Evolutionary conservation across 2,888 invertebrate genomes (phyloP), one percentile per base, ranked within the genome.

Genomic region (Aproaerema taeniolella): DNA sequence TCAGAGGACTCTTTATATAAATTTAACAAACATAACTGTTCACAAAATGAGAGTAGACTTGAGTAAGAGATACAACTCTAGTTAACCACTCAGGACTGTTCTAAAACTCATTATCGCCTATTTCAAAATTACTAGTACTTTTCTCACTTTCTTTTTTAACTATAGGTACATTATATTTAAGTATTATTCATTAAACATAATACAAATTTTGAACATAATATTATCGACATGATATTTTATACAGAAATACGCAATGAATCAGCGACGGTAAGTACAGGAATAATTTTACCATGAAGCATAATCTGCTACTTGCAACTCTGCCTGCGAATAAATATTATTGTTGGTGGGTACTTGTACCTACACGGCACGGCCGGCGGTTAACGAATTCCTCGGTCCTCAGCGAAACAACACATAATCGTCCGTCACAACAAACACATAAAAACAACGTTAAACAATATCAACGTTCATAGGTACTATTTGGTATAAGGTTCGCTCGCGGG

Each of bases 111-210:
- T 75, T 76, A 62, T 74, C 72, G 55, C 67, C 81, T 81, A 82
- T 71, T 73, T 73, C 60, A 77, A 78, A 83, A 81, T 75, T 67
- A 67, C 83, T 82, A 82, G 64, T 76, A 79, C 83, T 83, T 78
- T 83, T 85, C 85, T 85, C 85, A 85, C 85, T 85, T 85, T 85
- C 78, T 75, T 82, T 80, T 26, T 78, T 81, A 57, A 75, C 82
- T 85, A 85, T 79, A 81, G 82, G 79, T 85, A 85, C 80, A 82
- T 79, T n/a, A n/a, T n/a, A n/a, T n/a, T n/a, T n/a, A n/a, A n/a
- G n/a, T n/a, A n/a, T n/a, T n/a, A 76, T 74, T 75, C 67, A 78
- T 71, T 81, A n/a, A n/a, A n/a, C n/a, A 81, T 82, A 78, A 81
- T 83, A 85, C 83, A 85, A 68, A 71, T 80, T 80, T 82, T 79